Evolutionary conservation across 2,888 invertebrate genomes (phyloP).

Genomic region (Hypena proboscidalis): DNA sequence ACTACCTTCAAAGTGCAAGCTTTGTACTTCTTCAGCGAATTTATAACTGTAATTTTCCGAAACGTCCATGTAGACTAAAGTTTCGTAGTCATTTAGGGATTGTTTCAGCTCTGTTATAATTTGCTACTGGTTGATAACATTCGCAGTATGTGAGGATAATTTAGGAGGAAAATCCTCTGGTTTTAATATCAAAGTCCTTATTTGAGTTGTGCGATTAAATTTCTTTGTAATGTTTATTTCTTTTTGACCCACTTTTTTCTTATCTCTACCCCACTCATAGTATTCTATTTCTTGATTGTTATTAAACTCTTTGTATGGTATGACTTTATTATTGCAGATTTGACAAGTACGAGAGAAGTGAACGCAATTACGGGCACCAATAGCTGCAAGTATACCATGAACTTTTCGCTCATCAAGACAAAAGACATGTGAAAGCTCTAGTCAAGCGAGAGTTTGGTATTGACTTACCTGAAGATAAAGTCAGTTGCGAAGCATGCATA

Average conservation of each 20-base stretch:
- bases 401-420: too few species aligned
- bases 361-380: too few species aligned
- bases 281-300: not conserved
- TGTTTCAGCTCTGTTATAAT: constrained; percentile 5
- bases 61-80: constrained; percentile 10
- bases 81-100: constrained; percentile 1
- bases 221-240: too few species aligned
- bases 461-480: too few species aligned
- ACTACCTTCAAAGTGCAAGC: constrained; percentile 12
- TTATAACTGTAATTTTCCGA: too few species aligned
- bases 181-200: not conserved
- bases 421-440: too few species aligned
- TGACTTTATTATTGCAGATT: not conserved
- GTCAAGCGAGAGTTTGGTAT: too few species aligned
- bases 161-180: constrained; percentile 3
- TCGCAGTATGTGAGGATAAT: constrained; percentile 1
- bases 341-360: not conserved
- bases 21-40: constrained; percentile 4
- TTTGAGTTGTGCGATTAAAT: too few species aligned
- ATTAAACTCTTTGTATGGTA: not conserved
- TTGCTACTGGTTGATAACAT: constrained; percentile 10
- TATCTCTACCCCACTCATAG: not conserved
- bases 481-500: too few species aligned
- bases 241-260: too few species aligned
- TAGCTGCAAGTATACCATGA: too few species aligned